Evolutionary conservation across 2,888 invertebrate genomes (phyloP).

Genomic region (Apodemia mormo): DNA sequence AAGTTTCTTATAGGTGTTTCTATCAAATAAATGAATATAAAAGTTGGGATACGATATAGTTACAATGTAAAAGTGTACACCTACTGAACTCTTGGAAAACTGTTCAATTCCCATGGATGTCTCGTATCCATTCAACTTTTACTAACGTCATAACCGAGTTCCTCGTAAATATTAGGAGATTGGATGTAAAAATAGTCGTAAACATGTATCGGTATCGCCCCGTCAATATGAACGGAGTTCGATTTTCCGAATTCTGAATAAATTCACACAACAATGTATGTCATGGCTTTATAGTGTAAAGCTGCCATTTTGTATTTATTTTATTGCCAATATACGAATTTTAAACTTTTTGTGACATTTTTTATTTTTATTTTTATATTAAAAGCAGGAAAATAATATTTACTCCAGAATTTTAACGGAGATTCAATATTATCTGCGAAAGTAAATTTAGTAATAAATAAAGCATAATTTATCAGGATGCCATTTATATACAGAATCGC

Average conservation of each 20-base stretch:
- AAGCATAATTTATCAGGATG: no score
- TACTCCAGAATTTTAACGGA: no score
- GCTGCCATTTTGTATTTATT: background rate
- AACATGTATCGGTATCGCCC: slow-evolving; percentile 34
- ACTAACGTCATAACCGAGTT: slow-evolving; percentile 40
- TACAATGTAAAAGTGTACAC: background rate
- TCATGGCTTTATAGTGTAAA: slow-evolving; percentile 22
- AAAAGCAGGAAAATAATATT: background rate
- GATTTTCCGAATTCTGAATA: slow-evolving; percentile 22
- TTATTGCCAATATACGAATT: background rate
- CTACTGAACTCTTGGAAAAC: background rate
- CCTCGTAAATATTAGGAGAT: slow-evolving; percentile 44
- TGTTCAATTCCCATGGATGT: slow-evolving; percentile 1
- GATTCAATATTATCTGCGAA: no score
- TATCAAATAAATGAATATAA: no score
- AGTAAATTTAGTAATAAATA: no score
- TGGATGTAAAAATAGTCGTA: slow-evolving; percentile 42
- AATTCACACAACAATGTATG: slow-evolving; percentile 23
- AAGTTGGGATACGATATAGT: background rate
- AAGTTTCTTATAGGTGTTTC: no score
- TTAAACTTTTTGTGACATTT: background rate
- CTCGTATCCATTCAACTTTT: slow-evolving; percentile 23
- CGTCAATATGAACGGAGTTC: slow-evolving; percentile 17
- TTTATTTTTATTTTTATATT: background rate
- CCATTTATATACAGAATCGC: no score